Evolutionary conservation across 2,113 vertebrate genomes (phyloP).

Genomic region (Rallus limicola): DNA sequence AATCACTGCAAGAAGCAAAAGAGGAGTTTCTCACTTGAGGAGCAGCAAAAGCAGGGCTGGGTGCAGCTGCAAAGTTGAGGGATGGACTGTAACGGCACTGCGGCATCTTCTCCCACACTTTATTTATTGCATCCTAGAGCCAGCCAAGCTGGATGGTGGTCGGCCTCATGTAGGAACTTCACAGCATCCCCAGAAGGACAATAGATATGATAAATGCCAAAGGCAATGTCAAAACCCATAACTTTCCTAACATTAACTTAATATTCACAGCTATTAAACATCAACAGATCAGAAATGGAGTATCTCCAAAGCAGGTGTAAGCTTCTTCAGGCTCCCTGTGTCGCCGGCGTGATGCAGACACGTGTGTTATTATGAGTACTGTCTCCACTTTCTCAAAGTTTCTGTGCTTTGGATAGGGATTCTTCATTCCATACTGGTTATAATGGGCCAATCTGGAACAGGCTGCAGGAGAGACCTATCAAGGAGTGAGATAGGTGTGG

Average conservation of each 20-base stretch:
- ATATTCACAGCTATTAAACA: background rate
- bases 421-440: background rate
- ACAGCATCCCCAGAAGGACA: background rate
- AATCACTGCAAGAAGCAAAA: background rate
- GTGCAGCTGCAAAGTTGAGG: background rate
- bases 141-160: background rate
- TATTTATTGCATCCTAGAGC: background rate
- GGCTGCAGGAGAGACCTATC: background rate
- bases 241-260: background rate
- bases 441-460: background rate
- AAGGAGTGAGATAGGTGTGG: background rate
- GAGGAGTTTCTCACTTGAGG: background rate
- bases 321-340: background rate
- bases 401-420: background rate
- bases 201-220: background rate
- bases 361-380: fast-evolving
- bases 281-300: background rate
- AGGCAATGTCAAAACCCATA: background rate
- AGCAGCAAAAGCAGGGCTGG: background rate
- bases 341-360: background rate
- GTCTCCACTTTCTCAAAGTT: background rate
- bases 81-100: background rate
- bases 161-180: background rate
- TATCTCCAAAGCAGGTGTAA: background rate
- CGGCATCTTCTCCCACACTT: background rate